Evolutionary conservation across 2,888 invertebrate species (phyloP).

Genomic region (Rhogogaster chlorosoma): DNA sequence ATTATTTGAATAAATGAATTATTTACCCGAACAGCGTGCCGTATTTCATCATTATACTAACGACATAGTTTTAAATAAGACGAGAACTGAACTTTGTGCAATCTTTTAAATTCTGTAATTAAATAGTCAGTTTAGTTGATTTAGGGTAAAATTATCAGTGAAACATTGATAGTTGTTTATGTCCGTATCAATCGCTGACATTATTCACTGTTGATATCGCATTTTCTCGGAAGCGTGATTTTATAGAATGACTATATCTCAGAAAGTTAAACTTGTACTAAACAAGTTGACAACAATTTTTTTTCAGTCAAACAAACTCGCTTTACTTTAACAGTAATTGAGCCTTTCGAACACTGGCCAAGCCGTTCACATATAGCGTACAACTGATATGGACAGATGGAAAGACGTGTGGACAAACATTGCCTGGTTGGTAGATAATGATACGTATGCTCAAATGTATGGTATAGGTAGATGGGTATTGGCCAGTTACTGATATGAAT

Average conservation of each 20-base stretch:
- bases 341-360: conserved; percentile 2
- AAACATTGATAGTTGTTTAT: not conserved
- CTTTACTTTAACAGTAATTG: not conserved
- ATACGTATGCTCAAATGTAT: conserved; percentile 41
- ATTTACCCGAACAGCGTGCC: not conserved
- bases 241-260: not conserved
- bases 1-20: not conserved
- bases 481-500: conserved; percentile 50
- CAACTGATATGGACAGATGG: conserved; percentile 53
- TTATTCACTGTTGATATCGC: not conserved
- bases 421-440: conserved; percentile 49
- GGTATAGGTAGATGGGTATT: conserved; percentile 35
- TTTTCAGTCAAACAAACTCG: not conserved
- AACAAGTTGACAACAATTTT: not conserved
- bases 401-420: conserved; percentile 47
- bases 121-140: not conserved
- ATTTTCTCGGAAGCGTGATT: not conserved
- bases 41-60: not conserved
- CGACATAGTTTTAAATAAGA: not conserved
- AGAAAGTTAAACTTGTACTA: not conserved
- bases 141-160: not conserved
- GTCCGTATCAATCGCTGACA: not conserved
- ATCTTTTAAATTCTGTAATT: not conserved
- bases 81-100: not conserved
- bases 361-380: conserved; percentile 26